phyloP scores from a whole-genome alignment of 2,113 vertebrate genomes.

The Pan paniscus region DNA sequence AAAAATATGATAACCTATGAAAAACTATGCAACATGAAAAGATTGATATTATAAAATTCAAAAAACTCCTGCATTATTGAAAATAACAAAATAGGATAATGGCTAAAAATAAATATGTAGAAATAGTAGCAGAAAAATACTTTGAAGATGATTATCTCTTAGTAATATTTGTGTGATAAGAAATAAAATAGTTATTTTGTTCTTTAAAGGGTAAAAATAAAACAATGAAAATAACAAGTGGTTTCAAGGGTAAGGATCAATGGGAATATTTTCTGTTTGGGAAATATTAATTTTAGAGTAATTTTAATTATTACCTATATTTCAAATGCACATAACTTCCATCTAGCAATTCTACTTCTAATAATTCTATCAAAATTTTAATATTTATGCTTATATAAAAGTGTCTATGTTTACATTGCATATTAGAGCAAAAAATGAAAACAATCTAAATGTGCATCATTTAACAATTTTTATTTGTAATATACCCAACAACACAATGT shows the following conservation, averaged over 20 bases:
- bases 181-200: background rate
- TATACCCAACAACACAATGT: background rate
- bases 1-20: background rate
- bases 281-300: background rate
- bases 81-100: background rate
- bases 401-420: background rate
- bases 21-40: background rate
- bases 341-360: background rate
- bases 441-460: background rate
- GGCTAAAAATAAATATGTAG: background rate
- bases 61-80: background rate
- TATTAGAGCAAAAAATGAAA: background rate
- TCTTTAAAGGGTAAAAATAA: background rate
- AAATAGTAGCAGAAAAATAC: background rate
- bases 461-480: background rate
- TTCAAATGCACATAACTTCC: background rate
- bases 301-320: background rate
- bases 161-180: background rate
- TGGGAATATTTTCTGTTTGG: background rate
- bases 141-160: background rate
- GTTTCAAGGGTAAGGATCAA: background rate
- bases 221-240: background rate
- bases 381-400: background rate
- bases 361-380: background rate
- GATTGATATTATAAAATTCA: background rate